Percentiles rank a stretch among this genome's conserved stretches.
Evolutionary conservation across 2,113 vertebrate species (phyloP).

Genomic region (Struthidea cinerea): DNA sequence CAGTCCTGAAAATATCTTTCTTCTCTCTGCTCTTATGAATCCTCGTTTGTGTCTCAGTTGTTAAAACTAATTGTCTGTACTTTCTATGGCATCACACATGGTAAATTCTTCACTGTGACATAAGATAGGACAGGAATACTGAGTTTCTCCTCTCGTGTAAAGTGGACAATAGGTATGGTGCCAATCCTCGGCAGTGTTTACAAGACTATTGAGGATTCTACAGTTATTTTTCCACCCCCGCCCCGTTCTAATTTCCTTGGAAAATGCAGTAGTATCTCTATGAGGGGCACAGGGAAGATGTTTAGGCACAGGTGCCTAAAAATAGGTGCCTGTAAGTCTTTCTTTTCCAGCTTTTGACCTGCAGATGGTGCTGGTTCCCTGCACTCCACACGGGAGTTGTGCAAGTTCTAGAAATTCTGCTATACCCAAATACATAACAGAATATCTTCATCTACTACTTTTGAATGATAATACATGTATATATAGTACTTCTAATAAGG

Average conservation of each 20-base stretch:
- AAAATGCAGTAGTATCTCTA: not conserved
- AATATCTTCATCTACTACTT: not conserved
- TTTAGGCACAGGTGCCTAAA: not conserved
- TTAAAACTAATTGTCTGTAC: not conserved
- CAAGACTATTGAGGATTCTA: not conserved
- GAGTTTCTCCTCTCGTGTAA: not conserved
- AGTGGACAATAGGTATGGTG: not conserved
- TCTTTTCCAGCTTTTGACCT: not conserved
- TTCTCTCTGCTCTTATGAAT: not conserved
- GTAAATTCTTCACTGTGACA: not conserved
- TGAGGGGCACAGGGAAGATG: not conserved
- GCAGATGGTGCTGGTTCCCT: conserved; percentile 9
- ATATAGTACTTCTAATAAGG: not conserved
- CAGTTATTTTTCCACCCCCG: not conserved
- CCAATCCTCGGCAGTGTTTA: not conserved
- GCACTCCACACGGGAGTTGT: fast-evolving
- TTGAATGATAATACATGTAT: not conserved
- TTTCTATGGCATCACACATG: not conserved
- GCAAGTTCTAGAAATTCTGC: not conserved
- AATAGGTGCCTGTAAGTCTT: not conserved
- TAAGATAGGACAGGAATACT: not conserved
- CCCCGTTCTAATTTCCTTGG: not conserved
- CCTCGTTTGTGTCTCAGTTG: not conserved
- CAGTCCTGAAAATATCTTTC: not conserved
- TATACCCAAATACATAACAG: not conserved